phyloP scores from a whole-genome alignment of 1,140 invertebrate genomes.

The Meteorus sp. region DNA sequence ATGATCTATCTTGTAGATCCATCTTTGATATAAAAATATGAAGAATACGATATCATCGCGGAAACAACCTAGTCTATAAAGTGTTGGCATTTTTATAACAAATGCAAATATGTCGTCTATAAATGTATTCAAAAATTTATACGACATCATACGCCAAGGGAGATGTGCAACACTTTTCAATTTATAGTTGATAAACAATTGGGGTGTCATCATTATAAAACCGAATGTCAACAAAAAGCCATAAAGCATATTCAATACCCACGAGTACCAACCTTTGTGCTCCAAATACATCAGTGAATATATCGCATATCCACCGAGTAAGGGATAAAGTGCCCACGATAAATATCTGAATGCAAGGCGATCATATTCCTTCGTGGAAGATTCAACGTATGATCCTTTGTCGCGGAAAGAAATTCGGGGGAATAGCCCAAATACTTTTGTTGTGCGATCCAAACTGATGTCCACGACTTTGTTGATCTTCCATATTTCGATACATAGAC shows the following conservation, averaged over 20 bases:
- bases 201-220: conserved; percentile 99
- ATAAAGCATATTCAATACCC: conserved; percentile 93
- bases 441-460: conserved; percentile 77
- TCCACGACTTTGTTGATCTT: conserved; percentile 98
- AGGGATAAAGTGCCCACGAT: conserved; percentile 93
- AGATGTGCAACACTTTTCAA: conserved; percentile 98
- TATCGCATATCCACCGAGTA: conserved; percentile 88
- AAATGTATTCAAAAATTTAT: conserved; percentile 99
- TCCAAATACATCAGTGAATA: conserved; percentile 98
- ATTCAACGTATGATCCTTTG: conserved; percentile 96
- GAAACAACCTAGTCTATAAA: conserved; percentile 95
- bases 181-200: conserved; percentile 99
- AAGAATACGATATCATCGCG: conserved; percentile 98
- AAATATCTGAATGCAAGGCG: conserved; percentile 95
- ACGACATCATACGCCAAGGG: conserved; percentile 99
- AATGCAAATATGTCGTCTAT: conserved; percentile 99
- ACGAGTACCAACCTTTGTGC: conserved; percentile 98
- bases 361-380: conserved; percentile 94
- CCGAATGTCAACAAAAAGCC: conserved; percentile 98
- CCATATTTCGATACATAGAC: conserved; percentile 98
- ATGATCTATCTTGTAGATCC: conserved; percentile 96
- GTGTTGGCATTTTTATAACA: conserved; percentile 99
- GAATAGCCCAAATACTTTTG: conserved; percentile 74
- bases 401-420: conserved; percentile 83
- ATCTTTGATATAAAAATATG: conserved; percentile 97